Percentiles rank a stretch among this genome's conserved stretches.
These are phyloP conservation scores for Lysandra bellargus DNA, from an alignment of 2,888 invertebrate species.

Conservation along the genomic window DNA sequence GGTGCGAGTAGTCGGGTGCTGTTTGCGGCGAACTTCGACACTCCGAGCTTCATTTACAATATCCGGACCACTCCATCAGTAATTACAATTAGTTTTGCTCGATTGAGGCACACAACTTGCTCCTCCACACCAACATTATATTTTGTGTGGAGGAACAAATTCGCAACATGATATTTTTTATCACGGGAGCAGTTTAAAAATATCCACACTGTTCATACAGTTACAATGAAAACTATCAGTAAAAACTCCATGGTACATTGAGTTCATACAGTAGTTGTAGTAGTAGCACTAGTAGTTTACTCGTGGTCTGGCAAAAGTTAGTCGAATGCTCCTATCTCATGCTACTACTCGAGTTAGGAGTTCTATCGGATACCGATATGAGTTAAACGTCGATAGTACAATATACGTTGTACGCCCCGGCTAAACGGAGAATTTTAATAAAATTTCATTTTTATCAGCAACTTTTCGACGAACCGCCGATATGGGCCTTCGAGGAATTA, in stretches of 20 bases:
- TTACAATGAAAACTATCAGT: background rate
- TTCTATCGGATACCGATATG: background rate
- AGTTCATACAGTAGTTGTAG: background rate
- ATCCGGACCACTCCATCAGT: background rate
- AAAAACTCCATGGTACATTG: background rate
- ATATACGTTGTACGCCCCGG: background rate
- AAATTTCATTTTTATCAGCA: background rate
- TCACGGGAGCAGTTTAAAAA: background rate
- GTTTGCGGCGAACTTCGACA: constrained; percentile 3
- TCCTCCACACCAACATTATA: background rate
- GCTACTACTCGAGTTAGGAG: background rate
- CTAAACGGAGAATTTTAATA: background rate
- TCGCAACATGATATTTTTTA: too few relatives aligned
- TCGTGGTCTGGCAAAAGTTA: background rate
- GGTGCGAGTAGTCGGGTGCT: background rate
- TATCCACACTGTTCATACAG: background rate
- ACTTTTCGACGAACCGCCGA: background rate
- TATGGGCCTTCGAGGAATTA: background rate
- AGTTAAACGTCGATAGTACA: background rate
- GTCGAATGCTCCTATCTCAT: background rate
- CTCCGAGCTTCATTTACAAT: background rate
- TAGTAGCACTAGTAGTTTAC: background rate
- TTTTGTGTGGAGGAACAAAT: background rate
- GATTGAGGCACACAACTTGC: background rate
- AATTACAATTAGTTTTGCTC: background rate